Conservation (phyloP, 2,888 invertebrate species). For the Spisula subtruncata region DNA sequence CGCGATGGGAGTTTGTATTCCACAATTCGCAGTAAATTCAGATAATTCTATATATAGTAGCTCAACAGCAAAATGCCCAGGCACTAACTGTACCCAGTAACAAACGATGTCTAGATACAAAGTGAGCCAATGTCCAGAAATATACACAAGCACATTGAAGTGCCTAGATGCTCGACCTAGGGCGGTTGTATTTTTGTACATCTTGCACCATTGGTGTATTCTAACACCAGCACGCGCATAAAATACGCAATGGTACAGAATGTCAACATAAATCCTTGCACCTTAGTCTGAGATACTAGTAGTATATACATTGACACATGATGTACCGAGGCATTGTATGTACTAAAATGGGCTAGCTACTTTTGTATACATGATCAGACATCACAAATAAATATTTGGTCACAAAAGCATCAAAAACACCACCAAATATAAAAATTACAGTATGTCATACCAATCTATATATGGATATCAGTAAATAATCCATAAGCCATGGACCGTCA, state of each 20-base stretch:
- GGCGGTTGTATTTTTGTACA: background rate
- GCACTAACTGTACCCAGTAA: conserved; percentile 22
- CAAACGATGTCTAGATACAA: conserved; percentile 27
- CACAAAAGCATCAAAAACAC: conserved; percentile 70
- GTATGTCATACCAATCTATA: conserved; percentile 31
- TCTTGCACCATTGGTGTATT: background rate
- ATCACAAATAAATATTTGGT: conserved; percentile 72
- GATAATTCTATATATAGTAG: conserved; percentile 44
- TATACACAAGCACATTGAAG: background rate
- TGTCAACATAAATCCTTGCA: background rate
- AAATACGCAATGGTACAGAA: background rate
- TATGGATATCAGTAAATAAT: conserved; percentile 39
- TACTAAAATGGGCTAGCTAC: conserved; percentile 55
- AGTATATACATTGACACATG: background rate
- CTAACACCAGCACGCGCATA: background rate
- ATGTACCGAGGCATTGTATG: background rate
- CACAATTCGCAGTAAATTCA: conserved; percentile 53
- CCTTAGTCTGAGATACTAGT: background rate
- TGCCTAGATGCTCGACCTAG: background rate
- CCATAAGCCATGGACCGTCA: conserved; percentile 46
- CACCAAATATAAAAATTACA: conserved; percentile 68
- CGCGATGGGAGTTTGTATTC: conserved; percentile 44
- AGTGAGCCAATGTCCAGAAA: background rate
- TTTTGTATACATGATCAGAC: conserved; percentile 61
- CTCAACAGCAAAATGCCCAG: conserved; percentile 42